Percentiles rank a stretch among this genome's conserved stretches.
Conservation (phyloP, 2,797 vertebrate species). For the Aplochiton taeniatus region DNA sequence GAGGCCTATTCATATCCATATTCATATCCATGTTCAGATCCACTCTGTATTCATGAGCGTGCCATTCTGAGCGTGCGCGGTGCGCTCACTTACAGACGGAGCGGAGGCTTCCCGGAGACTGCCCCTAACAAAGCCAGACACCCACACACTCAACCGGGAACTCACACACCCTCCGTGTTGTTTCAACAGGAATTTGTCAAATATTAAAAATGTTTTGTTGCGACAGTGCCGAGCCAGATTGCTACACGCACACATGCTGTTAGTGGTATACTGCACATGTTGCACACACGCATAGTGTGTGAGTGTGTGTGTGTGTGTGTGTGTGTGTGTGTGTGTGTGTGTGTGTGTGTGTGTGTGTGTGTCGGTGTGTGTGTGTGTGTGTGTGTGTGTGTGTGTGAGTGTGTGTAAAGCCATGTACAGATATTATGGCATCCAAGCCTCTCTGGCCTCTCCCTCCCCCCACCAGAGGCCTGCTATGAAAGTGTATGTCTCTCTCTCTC, state of each 20-base stretch:
- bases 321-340: slow-evolving; percentile 1
- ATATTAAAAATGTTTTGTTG: no score
- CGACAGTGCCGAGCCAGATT: no score
- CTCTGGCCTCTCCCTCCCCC: no score
- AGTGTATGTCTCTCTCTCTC: slow-evolving; percentile 4
- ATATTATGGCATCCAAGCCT: no score
- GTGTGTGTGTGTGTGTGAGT: not conserved
- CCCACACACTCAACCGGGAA: not conserved
- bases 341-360: slow-evolving; percentile 6
- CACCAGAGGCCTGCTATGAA: not conserved
- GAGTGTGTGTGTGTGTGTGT: slow-evolving; percentile 3
- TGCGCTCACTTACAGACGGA: slow-evolving; percentile 21
- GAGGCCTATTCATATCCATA: not conserved
- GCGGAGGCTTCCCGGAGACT: not conserved
- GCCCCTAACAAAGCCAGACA: not conserved
- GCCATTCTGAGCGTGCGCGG: slow-evolving; percentile 38
- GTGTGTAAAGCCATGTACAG: not conserved
- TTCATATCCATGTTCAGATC: slow-evolving; percentile 38
- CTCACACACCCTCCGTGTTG: not conserved
- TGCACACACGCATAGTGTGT: no score
- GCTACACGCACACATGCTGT: no score
- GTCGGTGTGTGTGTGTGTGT: slow-evolving; percentile 2
- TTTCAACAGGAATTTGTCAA: no score
- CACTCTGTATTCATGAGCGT: slow-evolving; percentile 33
- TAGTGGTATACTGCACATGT: not conserved